phyloP scores from a whole-genome alignment of 2,888 invertebrate species.

The Polyploca ridens region DNA sequence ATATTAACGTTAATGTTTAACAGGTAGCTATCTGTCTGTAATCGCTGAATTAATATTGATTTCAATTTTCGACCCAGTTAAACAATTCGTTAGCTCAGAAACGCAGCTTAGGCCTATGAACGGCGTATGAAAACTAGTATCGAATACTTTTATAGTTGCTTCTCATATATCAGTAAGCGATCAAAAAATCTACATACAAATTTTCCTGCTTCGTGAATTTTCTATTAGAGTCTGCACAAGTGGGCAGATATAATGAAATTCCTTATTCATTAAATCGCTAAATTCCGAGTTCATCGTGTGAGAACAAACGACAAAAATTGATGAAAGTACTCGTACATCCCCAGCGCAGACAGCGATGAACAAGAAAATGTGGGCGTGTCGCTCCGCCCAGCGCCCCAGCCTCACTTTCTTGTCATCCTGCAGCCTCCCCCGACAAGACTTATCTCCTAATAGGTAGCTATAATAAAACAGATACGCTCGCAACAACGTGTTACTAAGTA shows the following conservation, averaged over 20 bases:
- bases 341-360: conserved; percentile 50
- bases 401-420: conserved; percentile 68
- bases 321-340: conserved; percentile 41
- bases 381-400: conserved; percentile 73
- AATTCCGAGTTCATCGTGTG: conserved; percentile 21
- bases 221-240: background rate
- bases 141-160: background rate
- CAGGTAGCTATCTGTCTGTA: no score
- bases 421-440: conserved; percentile 68
- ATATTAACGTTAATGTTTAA: no score
- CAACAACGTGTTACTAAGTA: conserved; percentile 81
- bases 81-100: no score
- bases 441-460: conserved; percentile 79
- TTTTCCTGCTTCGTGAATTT: background rate
- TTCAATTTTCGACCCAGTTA: no score
- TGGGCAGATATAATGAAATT: conserved; percentile 1
- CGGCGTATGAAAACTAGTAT: background rate
- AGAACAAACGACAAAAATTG: conserved; percentile 47
- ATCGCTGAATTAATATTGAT: no score
- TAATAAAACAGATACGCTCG: conserved; percentile 79
- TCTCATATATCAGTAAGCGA: background rate
- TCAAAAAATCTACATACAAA: background rate
- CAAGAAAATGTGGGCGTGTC: conserved; percentile 80
- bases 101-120: no score
- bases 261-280: conserved; percentile 6